These are phyloP conservation scores for Catagonus wagneri DNA, from an alignment of 2,113 vertebrate species.

Conservation along the genomic window DNA sequence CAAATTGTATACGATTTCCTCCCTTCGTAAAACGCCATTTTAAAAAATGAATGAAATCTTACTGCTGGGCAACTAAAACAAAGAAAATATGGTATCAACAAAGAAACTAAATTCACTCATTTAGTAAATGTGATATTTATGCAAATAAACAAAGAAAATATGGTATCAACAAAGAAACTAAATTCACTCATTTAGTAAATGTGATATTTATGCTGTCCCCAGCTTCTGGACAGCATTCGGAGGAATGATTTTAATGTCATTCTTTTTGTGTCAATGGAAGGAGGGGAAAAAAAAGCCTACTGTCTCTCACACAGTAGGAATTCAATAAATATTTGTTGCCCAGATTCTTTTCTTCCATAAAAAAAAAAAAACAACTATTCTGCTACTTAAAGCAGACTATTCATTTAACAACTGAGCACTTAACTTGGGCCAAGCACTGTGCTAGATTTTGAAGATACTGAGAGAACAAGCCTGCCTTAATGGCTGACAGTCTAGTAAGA, in stretches of 20 bases:
- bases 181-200: neutral
- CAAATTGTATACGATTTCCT: slow-evolving; percentile 6
- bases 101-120: slow-evolving; percentile 38
- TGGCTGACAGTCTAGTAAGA: slow-evolving; percentile 54
- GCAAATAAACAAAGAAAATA: slow-evolving; percentile 47
- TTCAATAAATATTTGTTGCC: slow-evolving; percentile 54
- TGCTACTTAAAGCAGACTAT: slow-evolving; percentile 56
- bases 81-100: slow-evolving; percentile 50
- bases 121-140: neutral
- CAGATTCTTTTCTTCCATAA: slow-evolving; percentile 53
- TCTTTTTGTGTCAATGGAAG: slow-evolving; percentile 31
- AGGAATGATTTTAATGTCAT: slow-evolving; percentile 19
- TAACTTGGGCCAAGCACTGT: slow-evolving; percentile 38
- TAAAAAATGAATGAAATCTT: slow-evolving; percentile 42
- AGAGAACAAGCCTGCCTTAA: slow-evolving; percentile 22
- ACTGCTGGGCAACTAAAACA: slow-evolving; percentile 41
- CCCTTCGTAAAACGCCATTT: slow-evolving; percentile 55
- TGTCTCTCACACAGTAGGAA: slow-evolving; percentile 50
- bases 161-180: slow-evolving; percentile 54
- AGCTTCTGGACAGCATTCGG: neutral
- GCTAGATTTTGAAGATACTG: slow-evolving; percentile 18
- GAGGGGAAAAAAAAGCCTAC: neutral
- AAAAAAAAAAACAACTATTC: slow-evolving; percentile 64
- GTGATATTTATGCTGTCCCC: no score
- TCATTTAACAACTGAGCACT: slow-evolving; percentile 40